phyloP scores from a whole-genome alignment of 1,140 invertebrate genomes.

The Brachionus plicatilis region DNA sequence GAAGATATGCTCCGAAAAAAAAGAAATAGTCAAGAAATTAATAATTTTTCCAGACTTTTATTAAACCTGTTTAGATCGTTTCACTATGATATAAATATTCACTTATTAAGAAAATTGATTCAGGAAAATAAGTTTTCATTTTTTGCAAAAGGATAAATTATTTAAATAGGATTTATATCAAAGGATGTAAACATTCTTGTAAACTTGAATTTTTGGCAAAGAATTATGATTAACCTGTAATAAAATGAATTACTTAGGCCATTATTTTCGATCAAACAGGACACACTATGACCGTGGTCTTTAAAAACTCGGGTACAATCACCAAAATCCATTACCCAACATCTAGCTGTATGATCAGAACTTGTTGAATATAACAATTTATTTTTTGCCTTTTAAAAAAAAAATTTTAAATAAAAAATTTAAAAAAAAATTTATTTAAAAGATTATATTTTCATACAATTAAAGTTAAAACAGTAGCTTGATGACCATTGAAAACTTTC shows the following conservation, averaged over 20 bases:
- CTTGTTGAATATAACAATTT: constrained; percentile 60
- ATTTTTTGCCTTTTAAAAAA: constrained; percentile 49
- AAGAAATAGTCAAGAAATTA: too few species aligned
- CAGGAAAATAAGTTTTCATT: too few species aligned
- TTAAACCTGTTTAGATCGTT: too few species aligned
- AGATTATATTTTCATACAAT: constrained; percentile 41
- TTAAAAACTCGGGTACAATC: constrained; percentile 59
- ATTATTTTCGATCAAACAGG: constrained; percentile 56
- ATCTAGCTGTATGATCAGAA: constrained; percentile 58
- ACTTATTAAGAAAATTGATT: too few species aligned
- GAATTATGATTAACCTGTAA: too few species aligned
- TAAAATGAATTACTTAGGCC: constrained; percentile 53
- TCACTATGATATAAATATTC: too few species aligned
- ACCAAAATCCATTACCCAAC: constrained; percentile 61
- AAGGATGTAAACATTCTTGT: too few species aligned
- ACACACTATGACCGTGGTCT: constrained; percentile 58
- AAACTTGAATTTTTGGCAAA: too few species aligned
- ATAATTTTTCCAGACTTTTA: too few species aligned
- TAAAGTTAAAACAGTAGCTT: constrained; percentile 58
- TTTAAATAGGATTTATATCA: too few species aligned
- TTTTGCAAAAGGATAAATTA: too few species aligned
- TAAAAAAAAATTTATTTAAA: neutral
- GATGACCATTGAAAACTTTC: constrained; percentile 58
- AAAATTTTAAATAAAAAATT: neutral
- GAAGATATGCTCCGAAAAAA: too few species aligned